phyloP scores from a whole-genome alignment of 2,888 invertebrate species.

The Troides oblongomaculatus region DNA sequence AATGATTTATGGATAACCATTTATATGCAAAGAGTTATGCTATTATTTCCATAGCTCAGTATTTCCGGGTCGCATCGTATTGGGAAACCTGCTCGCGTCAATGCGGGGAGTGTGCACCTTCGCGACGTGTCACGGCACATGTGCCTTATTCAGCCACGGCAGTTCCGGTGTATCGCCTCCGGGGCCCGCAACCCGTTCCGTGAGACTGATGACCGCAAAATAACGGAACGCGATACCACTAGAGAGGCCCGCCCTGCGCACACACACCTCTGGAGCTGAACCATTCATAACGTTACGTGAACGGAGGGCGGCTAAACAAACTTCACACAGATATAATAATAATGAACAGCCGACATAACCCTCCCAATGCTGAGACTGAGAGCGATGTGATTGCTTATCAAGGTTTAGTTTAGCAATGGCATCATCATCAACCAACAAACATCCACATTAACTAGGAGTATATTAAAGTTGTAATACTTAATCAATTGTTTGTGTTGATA shows the following conservation, averaged over 20 bases:
- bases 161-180: conserved; percentile 69
- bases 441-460: too few species aligned
- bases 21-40: conserved; percentile 6
- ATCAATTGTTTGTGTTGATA: too few species aligned
- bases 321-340: too few species aligned
- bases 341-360: too few species aligned
- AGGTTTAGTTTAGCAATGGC: too few species aligned
- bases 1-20: neutral
- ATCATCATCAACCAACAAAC: too few species aligned
- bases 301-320: conserved; percentile 48
- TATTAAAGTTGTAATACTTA: too few species aligned
- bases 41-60: conserved; percentile 10
- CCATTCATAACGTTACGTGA: conserved; percentile 36
- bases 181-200: conserved; percentile 61
- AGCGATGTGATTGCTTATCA: too few species aligned
- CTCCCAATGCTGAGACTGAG: too few species aligned
- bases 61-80: conserved; percentile 15
- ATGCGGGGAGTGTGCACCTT: conserved; percentile 25
- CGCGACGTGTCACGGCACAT: conserved; percentile 43
- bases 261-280: conserved; percentile 50
- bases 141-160: conserved; percentile 59
- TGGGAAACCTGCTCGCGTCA: conserved; percentile 7
- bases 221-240: conserved; percentile 67
- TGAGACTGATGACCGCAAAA: conserved; percentile 73
- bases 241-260: conserved; percentile 50